phyloP scores from a whole-genome alignment of 2,797 vertebrate genomes.

The Masticophis lateralis region DNA sequence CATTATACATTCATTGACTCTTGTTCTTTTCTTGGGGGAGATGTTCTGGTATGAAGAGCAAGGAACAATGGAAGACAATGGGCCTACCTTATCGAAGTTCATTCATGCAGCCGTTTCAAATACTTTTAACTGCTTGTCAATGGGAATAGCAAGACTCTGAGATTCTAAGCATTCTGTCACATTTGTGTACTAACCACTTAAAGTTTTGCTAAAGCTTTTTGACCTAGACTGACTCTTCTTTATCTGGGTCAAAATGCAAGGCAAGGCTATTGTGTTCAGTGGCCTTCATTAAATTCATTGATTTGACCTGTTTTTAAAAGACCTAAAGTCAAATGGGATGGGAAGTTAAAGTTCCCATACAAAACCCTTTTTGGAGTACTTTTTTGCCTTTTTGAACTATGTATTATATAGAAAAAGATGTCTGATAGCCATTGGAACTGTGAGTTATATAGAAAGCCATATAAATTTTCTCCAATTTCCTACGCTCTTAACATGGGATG shows the following conservation, averaged over 20 bases:
- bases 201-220: constrained; percentile 90
- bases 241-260: constrained; percentile 98
- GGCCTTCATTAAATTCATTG: constrained; percentile 99
- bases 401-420: constrained; percentile 71
- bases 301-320: constrained; percentile 99
- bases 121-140: constrained; percentile 99
- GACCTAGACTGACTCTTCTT: constrained; percentile 97
- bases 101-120: constrained; percentile 88
- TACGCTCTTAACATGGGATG: constrained; percentile 56
- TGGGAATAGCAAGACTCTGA: constrained; percentile 84
- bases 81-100: constrained; percentile 87
- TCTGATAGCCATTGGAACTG: constrained; percentile 80
- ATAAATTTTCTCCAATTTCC: constrained; percentile 59
- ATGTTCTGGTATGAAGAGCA: constrained; percentile 82
- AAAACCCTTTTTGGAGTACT: constrained; percentile 76
- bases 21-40: constrained; percentile 81
- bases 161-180: constrained; percentile 93
- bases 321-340: constrained; percentile 98
- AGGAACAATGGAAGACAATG: constrained; percentile 86
- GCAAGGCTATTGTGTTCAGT: constrained; percentile 87
- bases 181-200: constrained; percentile 99
- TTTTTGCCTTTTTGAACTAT: constrained; percentile 79
- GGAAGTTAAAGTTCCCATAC: constrained; percentile 91
- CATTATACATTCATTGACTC: constrained; percentile 87
- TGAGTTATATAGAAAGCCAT: constrained; percentile 67